Percentiles rank a stretch among this genome's conserved stretches.
Evolutionary conservation across 2,888 invertebrate species (phyloP).

Genomic region (Callosobruchus maculatus): DNA sequence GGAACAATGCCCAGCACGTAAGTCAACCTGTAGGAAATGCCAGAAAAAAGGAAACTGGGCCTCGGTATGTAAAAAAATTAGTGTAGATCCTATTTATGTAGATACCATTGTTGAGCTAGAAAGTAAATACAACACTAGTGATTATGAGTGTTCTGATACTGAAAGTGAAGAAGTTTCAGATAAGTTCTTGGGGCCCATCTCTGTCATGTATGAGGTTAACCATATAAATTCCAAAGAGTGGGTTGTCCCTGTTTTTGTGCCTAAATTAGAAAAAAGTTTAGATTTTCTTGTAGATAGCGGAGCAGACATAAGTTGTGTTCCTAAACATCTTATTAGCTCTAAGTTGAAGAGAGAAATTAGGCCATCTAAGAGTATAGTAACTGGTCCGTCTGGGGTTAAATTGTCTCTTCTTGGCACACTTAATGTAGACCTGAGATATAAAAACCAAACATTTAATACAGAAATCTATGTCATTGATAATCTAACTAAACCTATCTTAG

Average conservation of each 20-base stretch:
- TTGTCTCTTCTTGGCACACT: constrained; percentile 1
- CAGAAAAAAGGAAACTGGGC: constrained; percentile 13
- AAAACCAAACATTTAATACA: constrained; percentile 5
- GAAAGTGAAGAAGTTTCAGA: neutral
- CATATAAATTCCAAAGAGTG: constrained; percentile 2
- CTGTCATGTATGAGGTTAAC: neutral
- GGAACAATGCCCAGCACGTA: constrained; percentile 12
- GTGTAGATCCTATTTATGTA: constrained; percentile 6
- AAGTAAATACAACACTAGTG: neutral
- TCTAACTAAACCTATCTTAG: constrained; percentile 8
- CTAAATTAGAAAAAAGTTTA: constrained; percentile 4
- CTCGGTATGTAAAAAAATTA: constrained; percentile 7
- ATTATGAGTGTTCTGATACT: neutral
- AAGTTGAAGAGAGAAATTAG: neutral
- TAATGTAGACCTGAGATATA: neutral
- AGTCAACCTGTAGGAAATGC: constrained; percentile 11
- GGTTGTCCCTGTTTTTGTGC: neutral
- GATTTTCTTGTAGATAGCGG: constrained; percentile 8
- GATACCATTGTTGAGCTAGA: neutral
- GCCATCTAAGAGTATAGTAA: constrained; percentile 4
- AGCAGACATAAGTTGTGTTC: constrained; percentile 6
- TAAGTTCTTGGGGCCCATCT: constrained; percentile 4
- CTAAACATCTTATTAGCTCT: neutral
- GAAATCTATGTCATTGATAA: constrained; percentile 5
- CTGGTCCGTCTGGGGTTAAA: constrained; percentile 10